A percentile compares a stretch with the other conserved stretches of the same genome.
Evolutionary conservation across 2,888 invertebrate genomes (phyloP).

Genomic region (Crocallis elinguaria): DNA sequence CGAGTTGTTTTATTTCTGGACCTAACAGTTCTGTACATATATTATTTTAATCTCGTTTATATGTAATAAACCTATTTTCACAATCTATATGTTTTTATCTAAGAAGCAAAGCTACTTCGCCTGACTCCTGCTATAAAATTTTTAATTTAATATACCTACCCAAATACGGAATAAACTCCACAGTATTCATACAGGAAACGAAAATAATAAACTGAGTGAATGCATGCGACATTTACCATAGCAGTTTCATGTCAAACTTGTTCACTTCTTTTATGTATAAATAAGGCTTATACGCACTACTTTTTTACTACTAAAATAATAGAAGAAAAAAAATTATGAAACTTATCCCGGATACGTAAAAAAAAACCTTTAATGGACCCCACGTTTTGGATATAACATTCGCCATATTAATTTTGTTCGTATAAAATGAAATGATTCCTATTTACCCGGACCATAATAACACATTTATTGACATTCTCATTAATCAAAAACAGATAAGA

Average conservation of each 20-base stretch:
- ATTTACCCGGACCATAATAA: too few relatives aligned
- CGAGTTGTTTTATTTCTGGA: too few relatives aligned
- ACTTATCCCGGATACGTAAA: too few relatives aligned
- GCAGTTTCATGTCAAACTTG: slow-evolving; percentile 31
- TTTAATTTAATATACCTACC: slow-evolving; percentile 1
- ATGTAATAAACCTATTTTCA: background rate
- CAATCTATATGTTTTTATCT: background rate
- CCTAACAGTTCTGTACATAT: too few relatives aligned
- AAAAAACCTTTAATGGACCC: too few relatives aligned
- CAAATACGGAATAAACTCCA: background rate
- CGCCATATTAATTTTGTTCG: too few relatives aligned
- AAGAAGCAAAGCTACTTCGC: background rate
- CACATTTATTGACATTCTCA: too few relatives aligned
- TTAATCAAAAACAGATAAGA: too few relatives aligned
- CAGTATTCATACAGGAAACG: slow-evolving; percentile 7
- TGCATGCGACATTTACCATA: slow-evolving; percentile 32
- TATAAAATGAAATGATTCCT: too few relatives aligned
- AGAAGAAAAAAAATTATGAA: too few relatives aligned
- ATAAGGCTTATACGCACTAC: slow-evolving; percentile 7
- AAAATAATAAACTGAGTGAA: slow-evolving; percentile 17
- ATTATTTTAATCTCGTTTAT: background rate
- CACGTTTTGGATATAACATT: too few relatives aligned
- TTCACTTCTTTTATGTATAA: slow-evolving; percentile 32
- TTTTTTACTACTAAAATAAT: too few relatives aligned
- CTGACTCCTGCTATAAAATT: background rate